These are phyloP conservation scores for Tribolium madens DNA, from an alignment of 1,140 invertebrate genomes.

Conservation along the genomic window DNA sequence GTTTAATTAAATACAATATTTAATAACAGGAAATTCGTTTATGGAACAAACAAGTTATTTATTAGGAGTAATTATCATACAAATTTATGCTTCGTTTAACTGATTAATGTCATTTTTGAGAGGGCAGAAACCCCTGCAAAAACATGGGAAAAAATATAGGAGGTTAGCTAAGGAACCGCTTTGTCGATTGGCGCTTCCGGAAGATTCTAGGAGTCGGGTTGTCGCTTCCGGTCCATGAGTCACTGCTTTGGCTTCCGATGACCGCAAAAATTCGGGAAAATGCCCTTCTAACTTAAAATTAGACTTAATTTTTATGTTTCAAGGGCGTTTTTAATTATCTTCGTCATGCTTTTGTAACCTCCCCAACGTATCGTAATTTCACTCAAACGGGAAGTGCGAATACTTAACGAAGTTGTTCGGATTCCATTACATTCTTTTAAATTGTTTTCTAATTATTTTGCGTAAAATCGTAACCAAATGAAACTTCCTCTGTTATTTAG, in stretches of 20 bases:
- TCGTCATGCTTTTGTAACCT: constrained; percentile 17
- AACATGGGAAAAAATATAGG: too few relatives aligned
- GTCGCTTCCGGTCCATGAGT: too few relatives aligned
- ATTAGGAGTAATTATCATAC: constrained; percentile 6
- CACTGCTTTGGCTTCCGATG: too few relatives aligned
- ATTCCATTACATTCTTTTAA: not conserved
- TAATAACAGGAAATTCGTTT: constrained; percentile 29
- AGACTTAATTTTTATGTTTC: not conserved
- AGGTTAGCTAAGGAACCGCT: too few relatives aligned
- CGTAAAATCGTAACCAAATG: not conserved
- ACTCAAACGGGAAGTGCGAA: not conserved
- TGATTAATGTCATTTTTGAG: constrained; percentile 14
- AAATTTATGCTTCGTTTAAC: constrained; percentile 9
- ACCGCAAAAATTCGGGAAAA: too few relatives aligned
- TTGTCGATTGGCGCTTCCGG: too few relatives aligned
- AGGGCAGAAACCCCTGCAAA: too few relatives aligned
- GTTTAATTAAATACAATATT: constrained; percentile 19
- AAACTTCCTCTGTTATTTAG: not conserved
- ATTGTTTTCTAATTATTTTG: constrained; percentile 19
- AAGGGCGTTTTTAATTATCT: constrained; percentile 17
- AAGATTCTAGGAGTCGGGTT: too few relatives aligned
- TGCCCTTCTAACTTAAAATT: too few relatives aligned
- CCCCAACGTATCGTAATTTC: constrained; percentile 19
- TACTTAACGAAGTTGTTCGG: not conserved
- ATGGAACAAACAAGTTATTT: constrained; percentile 14